Evolutionary conservation across 2,888 invertebrate genomes (phyloP).

Genomic region (Patella ulyssiponensis): DNA sequence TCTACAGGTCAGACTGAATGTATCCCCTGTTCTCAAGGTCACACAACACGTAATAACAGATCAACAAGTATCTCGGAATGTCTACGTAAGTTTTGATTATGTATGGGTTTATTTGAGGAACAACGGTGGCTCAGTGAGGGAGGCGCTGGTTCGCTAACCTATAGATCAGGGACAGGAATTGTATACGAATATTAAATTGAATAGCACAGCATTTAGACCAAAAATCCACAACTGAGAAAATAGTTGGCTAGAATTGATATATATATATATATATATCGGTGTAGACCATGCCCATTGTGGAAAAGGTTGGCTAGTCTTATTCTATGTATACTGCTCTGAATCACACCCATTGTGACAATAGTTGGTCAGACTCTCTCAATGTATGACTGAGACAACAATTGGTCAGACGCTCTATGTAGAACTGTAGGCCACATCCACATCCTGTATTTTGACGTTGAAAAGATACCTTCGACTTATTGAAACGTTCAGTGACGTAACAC

Average conservation of each 20-base stretch:
- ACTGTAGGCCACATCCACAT: too few species aligned
- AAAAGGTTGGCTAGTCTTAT: too few species aligned
- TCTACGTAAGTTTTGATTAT: conserved; percentile 24
- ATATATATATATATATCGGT: conserved; percentile 27
- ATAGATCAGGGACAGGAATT: neutral
- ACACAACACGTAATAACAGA: conserved; percentile 23
- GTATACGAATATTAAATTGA: conserved; percentile 28
- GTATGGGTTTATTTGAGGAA: neutral
- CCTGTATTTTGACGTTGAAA: too few species aligned
- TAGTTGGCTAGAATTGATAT: neutral
- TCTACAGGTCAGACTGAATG: conserved; percentile 18
- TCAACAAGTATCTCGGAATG: conserved; percentile 23
- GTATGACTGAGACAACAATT: too few species aligned
- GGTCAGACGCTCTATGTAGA: too few species aligned
- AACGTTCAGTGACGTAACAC: too few species aligned
- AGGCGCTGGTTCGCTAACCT: too few species aligned
- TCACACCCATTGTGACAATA: too few species aligned
- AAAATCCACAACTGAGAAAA: too few species aligned
- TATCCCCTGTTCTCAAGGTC: conserved; percentile 23
- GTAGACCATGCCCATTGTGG: neutral
- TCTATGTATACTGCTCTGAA: too few species aligned
- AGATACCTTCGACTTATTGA: too few species aligned
- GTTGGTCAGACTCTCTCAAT: too few species aligned
- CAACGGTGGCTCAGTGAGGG: neutral
- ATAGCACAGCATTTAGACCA: neutral